phyloP scores from a whole-genome alignment of 1,140 invertebrate species.

The Centruroides sculpturatus region DNA sequence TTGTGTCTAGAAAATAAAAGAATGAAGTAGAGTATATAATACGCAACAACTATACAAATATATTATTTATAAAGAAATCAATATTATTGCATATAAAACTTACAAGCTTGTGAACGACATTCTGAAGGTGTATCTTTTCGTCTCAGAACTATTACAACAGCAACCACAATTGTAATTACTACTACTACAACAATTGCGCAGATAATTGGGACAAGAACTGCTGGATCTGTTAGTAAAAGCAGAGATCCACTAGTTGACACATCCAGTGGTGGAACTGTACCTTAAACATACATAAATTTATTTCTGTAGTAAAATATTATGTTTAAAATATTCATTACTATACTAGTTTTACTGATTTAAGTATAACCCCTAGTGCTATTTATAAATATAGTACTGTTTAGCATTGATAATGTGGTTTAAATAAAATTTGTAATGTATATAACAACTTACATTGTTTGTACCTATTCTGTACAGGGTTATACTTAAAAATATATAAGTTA shows the following conservation, averaged over 20 bases:
- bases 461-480: too few species aligned
- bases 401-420: too few species aligned
- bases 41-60: background rate
- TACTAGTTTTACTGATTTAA: too few species aligned
- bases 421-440: too few species aligned
- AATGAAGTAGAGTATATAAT: background rate
- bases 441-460: too few species aligned
- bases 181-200: slow-evolving; percentile 19
- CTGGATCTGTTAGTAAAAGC: slow-evolving; percentile 7
- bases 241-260: background rate
- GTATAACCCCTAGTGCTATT: too few species aligned
- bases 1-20: too few species aligned
- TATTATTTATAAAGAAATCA: background rate
- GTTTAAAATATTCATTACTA: too few species aligned
- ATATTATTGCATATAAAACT: slow-evolving; percentile 1
- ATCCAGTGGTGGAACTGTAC: slow-evolving; percentile 11
- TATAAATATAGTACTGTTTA: too few species aligned
- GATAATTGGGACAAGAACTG: slow-evolving; percentile 19
- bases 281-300: background rate
- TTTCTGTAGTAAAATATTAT: too few species aligned
- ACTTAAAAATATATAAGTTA: too few species aligned
- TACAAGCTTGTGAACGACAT: slow-evolving; percentile 17
- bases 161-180: slow-evolving; percentile 15
- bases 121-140: slow-evolving; percentile 12
- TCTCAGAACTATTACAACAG: slow-evolving; percentile 15